Base-by-base conservation (phyloP, 2,888 invertebrate genomes). In the Luperina nickerlii region DNA sequence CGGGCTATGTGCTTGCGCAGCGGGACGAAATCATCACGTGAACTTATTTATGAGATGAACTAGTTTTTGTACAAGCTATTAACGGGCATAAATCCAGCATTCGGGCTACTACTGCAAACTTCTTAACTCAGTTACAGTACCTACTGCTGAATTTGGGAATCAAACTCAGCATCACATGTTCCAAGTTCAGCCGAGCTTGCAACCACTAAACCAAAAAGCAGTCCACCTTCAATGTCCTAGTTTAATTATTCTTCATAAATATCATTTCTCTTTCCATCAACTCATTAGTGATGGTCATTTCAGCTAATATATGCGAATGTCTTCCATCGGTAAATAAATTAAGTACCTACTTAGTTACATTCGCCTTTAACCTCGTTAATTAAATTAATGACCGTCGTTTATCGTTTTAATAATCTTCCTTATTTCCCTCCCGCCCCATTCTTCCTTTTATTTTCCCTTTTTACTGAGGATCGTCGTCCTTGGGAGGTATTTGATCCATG, bases 1-100 rank as follows among this genome's bases (percentile, higher is more conserved):
- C 74, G 20, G 78, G 76, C 57, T 74, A 69, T 83, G 81, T 42
- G 78, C 72, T 27, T 79, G 74, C 42, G 76, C 84, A 57, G 32
- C 38, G 51, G 57, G 69, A 63, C 66, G 69, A 24, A 51, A 32
- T 38, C 20, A n/a, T 18, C 45, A 42, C 60, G 71, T 72, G 18
- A 54, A n/a, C 7, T 0, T 66, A 27, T 51, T 65, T 62, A 62
- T 15, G 13, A 76, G 60, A 81, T 70, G 24, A 32, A 27, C 48
- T 70, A 11, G 27, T 60, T 60, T 57, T n/a, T 24, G n/a, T 3
- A 51, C 2, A 2, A 51, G n/a, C 18, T 3, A 67, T n/a, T 51
- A 20, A 68, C 38, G 32, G 13, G 0, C 1, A 27, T 8, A 32
- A 18, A 48, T 15, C 0, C 11, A 20, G 13, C 3, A 27, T 48